Evolutionary conservation across 2,888 invertebrate genomes (phyloP).

Genomic region (Stenodera caucasica): DNA sequence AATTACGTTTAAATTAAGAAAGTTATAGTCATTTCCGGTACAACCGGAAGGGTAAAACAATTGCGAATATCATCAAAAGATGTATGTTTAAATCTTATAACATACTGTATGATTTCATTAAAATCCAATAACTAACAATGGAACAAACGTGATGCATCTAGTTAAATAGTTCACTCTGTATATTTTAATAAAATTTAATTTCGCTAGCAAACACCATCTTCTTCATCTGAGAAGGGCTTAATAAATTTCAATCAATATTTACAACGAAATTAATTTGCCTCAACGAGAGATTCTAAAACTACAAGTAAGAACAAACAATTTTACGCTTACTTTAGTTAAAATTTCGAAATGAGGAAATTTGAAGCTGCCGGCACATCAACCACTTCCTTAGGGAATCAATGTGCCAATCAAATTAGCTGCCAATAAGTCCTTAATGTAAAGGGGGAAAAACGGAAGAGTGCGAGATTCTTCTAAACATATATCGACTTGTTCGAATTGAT

Average conservation of each 20-base stretch:
- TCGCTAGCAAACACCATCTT: too few species aligned
- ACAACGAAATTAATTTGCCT: constrained; percentile 33
- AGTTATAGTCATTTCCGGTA: too few species aligned
- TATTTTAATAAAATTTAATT: too few species aligned
- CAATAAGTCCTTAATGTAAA: constrained; percentile 40
- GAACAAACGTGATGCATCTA: too few species aligned
- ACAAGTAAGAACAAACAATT: constrained; percentile 35
- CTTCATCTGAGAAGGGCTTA: constrained; percentile 5
- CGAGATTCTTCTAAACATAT: too few species aligned
- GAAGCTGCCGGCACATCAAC: constrained; percentile 29
- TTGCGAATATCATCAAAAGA: too few species aligned
- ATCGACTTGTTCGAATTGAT: too few species aligned
- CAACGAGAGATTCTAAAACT: constrained; percentile 14
- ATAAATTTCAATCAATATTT: constrained; percentile 33
- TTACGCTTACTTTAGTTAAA: constrained; percentile 34
- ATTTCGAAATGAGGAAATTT: constrained; percentile 34
- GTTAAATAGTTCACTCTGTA: constrained; percentile 26
- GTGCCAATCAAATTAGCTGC: constrained; percentile 46
- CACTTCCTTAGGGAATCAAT: constrained; percentile 40
- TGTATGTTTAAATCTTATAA: too few species aligned
- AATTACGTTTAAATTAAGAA: too few species aligned
- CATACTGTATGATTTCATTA: too few species aligned
- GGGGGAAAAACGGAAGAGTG: background rate
- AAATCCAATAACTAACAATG: too few species aligned
- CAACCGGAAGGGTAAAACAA: too few species aligned